These are phyloP conservation scores for Halichondria panicea DNA, from an alignment of 37 sponge, comb jelly and placozoan genomes.

Conservation along the genomic window DNA sequence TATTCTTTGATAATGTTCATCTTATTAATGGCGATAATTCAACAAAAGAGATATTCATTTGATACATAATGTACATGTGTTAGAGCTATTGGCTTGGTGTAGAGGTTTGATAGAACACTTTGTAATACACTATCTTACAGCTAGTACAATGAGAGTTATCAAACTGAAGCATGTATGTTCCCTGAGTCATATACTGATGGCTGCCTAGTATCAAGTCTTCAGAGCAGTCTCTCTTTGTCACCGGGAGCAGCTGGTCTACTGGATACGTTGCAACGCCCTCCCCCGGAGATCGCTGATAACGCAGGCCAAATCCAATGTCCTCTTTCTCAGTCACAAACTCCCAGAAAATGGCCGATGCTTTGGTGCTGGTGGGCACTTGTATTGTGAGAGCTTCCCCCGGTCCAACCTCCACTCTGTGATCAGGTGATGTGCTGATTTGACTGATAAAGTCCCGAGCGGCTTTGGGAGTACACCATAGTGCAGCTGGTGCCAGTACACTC, in stretches of 20 bases:
- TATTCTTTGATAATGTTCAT: too few species aligned
- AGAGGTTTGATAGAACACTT: slow-evolving; percentile 90
- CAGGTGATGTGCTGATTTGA: slow-evolving; percentile 13
- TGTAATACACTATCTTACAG: slow-evolving; percentile 82
- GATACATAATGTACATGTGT: too few species aligned
- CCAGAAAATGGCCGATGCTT: slow-evolving; percentile 82
- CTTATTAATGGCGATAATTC: too few species aligned
- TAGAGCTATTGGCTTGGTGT: too few species aligned
- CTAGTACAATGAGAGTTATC: slow-evolving; percentile 84
- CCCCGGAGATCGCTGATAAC: slow-evolving; percentile 43
- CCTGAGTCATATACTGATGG: slow-evolving; percentile 72
- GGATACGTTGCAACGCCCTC: slow-evolving; percentile 3
- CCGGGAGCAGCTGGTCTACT: slow-evolving; percentile 56
- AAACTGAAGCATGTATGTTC: slow-evolving; percentile 86
- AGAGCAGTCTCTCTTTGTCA: slow-evolving; percentile 68
- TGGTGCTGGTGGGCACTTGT: slow-evolving; percentile 72
- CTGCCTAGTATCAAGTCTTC: slow-evolving; percentile 80
- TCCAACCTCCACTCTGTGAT: slow-evolving; percentile 32
- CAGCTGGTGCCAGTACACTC: slow-evolving; percentile 39
- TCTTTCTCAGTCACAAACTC: slow-evolving; percentile 87
- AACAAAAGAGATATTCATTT: too few species aligned
- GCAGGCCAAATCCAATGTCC: slow-evolving; percentile 89
- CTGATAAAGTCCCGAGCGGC: slow-evolving; percentile 43
- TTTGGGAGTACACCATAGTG: slow-evolving; percentile 71
- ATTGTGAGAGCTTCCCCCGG: slow-evolving; percentile 79